Evolutionary conservation across 2,797 vertebrate genomes (phyloP).

Genomic region (Acrossocheilus fasciatus): DNA sequence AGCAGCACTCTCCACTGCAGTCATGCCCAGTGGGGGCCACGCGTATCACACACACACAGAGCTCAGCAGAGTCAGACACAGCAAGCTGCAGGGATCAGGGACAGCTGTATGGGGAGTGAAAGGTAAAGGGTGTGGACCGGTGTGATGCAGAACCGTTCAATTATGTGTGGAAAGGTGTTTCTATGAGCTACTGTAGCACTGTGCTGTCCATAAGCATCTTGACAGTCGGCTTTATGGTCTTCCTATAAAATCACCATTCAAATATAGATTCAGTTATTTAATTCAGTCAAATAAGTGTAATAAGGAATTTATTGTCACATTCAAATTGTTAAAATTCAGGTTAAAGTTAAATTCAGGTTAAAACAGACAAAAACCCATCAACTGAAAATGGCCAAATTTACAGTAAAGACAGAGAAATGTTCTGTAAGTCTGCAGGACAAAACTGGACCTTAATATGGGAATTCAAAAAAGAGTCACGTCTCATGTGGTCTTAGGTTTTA

Average conservation of each 20-base stretch:
- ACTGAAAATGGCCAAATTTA: neutral
- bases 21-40: slow-evolving; percentile 29
- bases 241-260: neutral
- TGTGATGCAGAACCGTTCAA: neutral
- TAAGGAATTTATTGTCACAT: neutral
- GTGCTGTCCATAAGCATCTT: neutral
- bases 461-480: slow-evolving; percentile 29
- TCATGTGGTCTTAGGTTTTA: slow-evolving; percentile 29
- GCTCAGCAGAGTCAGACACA: slow-evolving; percentile 1
- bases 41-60: neutral
- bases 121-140: neutral
- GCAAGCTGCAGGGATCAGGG: neutral
- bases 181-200: neutral
- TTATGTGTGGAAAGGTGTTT: neutral
- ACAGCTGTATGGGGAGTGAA: slow-evolving; percentile 1
- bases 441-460: neutral
- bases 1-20: slow-evolving; percentile 43
- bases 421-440: slow-evolving; percentile 1
- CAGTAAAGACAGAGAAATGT: neutral
- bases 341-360: neutral
- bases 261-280: slow-evolving; percentile 2
- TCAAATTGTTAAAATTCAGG: neutral
- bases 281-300: neutral
- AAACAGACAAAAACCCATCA: neutral
- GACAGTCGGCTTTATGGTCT: neutral